Evolutionary conservation across 2,113 vertebrate genomes (phyloP).

Genomic region (Grammomys dolichurus): DNA sequence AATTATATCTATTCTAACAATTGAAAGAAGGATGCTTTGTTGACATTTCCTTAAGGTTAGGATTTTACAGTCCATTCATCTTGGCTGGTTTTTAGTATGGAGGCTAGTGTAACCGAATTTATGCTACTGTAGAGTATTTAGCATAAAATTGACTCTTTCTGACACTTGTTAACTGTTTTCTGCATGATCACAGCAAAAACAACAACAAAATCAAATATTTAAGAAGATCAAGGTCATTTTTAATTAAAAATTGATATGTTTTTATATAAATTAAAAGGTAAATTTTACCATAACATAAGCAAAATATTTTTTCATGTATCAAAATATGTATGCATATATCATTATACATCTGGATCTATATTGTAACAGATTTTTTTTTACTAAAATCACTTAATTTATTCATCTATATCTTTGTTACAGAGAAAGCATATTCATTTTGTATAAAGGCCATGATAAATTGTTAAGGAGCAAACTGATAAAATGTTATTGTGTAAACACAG

Average conservation of each 20-base stretch:
- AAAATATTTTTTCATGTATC: background rate
- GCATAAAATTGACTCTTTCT: background rate
- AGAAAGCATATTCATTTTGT: background rate
- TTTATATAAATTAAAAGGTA: background rate
- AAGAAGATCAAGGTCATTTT: background rate
- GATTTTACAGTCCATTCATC: background rate
- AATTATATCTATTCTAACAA: background rate
- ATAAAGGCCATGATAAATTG: background rate
- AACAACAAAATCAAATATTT: background rate
- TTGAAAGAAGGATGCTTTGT: background rate
- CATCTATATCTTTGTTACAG: background rate
- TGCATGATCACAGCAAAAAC: background rate
- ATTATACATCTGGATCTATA: background rate
- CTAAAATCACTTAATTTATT: slow-evolving; percentile 17
- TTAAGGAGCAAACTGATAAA: background rate
- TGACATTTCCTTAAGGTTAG: background rate
- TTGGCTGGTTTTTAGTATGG: background rate
- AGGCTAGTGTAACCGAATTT: background rate
- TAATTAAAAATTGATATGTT: slow-evolving; percentile 2
- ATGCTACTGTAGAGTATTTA: background rate
- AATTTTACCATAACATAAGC: background rate
- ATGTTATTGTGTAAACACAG: background rate
- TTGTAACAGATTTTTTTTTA: background rate
- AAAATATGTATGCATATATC: background rate
- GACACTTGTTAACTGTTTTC: background rate